Evolutionary conservation across 64 coral and sea anemone species (phyloP).

Genomic region (Dendronephthya gigantea): DNA sequence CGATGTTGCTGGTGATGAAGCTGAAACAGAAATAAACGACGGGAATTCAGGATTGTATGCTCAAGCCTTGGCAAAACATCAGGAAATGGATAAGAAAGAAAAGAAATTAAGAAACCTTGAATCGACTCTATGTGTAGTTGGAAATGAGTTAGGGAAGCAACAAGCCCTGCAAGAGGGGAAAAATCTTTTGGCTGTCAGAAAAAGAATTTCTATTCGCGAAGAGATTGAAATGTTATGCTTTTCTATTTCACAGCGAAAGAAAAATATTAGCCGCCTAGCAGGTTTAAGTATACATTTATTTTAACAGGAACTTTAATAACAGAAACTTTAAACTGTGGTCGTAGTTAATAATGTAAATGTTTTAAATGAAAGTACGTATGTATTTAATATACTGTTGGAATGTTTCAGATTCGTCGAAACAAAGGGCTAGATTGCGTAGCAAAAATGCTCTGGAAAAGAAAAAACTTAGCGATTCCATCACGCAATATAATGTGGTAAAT

Average conservation of each 20-base stretch:
- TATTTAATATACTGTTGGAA: neutral
- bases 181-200: neutral
- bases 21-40: neutral
- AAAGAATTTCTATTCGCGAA: neutral
- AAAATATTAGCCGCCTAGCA: neutral
- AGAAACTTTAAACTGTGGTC: neutral
- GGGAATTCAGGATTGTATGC: neutral
- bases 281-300: too few species aligned
- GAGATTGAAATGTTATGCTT: slow-evolving; percentile 5
- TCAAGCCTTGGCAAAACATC: neutral
- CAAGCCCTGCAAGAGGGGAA: neutral
- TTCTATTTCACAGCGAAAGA: neutral
- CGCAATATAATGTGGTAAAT: neutral
- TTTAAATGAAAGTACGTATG: neutral
- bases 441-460: slow-evolving; percentile 1
- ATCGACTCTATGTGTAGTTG: neutral
- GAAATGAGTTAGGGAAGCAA: neutral
- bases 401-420: slow-evolving; percentile 1
- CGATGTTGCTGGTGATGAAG: neutral
- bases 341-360: neutral
- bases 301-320: too few species aligned
- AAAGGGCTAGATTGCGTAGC: neutral
- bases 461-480: neutral
- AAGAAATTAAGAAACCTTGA: neutral
- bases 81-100: neutral